A percentile compares a stretch with the other conserved stretches of the same genome.
These are phyloP conservation scores for Rhabditoides inermis DNA, from an alignment of 2,888 invertebrate genomes.

Conservation along the genomic window DNA sequence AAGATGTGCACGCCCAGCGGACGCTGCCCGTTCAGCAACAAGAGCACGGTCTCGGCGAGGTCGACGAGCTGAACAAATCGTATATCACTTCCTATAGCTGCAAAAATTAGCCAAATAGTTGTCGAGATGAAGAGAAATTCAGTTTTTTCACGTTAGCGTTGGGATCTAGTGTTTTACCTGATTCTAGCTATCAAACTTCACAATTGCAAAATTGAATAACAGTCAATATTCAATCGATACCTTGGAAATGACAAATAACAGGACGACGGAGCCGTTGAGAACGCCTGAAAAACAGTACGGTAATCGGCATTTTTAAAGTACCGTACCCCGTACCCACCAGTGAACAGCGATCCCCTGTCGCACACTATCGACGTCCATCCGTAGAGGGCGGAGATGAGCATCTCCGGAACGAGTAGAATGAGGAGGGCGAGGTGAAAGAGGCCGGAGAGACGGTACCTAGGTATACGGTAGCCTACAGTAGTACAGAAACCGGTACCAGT, in stretches of 20 bases:
- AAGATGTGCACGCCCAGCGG: slow-evolving; percentile 23
- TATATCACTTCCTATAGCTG: too few species aligned
- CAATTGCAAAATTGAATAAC: too few species aligned
- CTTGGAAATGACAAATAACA: slow-evolving; percentile 20
- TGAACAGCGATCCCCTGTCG: slow-evolving; percentile 13
- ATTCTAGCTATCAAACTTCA: too few species aligned
- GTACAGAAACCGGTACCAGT: too few species aligned
- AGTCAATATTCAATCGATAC: too few species aligned
- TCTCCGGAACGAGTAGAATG: slow-evolving; percentile 15
- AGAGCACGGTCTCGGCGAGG: slow-evolving; percentile 18
- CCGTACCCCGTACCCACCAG: slow-evolving; percentile 6
- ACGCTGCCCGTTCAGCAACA: slow-evolving; percentile 17
- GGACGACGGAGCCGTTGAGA: slow-evolving; percentile 12
- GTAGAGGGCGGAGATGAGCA: slow-evolving; percentile 9
- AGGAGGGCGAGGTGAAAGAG: slow-evolving; percentile 15
- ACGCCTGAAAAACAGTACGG: slow-evolving; percentile 4
- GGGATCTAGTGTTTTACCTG: too few species aligned
- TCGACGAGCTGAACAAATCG: too few species aligned
- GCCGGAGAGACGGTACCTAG: slow-evolving; percentile 19
- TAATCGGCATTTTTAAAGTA: neutral
- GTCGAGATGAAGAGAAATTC: too few species aligned
- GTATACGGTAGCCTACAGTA: too few species aligned
- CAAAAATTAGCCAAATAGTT: too few species aligned
- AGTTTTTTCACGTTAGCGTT: too few species aligned
- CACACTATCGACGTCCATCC: slow-evolving; percentile 23